phyloP scores from a whole-genome alignment of 2,888 invertebrate genomes.

The Phanerotoma sp. region DNA sequence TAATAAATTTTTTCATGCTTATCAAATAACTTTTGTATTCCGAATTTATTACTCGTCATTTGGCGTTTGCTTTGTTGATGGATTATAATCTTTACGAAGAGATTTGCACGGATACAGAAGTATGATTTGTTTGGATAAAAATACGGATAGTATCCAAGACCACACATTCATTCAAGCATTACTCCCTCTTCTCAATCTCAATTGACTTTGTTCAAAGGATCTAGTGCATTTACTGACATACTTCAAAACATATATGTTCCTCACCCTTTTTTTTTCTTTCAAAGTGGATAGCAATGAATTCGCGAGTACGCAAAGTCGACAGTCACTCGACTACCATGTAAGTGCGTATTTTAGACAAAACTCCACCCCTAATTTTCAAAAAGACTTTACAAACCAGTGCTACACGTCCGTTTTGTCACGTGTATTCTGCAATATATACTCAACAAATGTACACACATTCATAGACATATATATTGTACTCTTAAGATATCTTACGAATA shows the following conservation, averaged over 20 bases:
- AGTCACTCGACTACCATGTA: background rate
- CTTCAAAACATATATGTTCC: background rate
- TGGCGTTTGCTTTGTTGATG: too few species aligned
- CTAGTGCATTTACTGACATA: constrained; percentile 8
- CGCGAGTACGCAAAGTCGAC: constrained; percentile 3
- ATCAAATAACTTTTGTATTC: too few species aligned
- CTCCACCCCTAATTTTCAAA: constrained; percentile 10
- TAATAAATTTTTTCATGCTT: too few species aligned
- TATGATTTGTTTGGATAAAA: background rate
- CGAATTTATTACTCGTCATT: background rate
- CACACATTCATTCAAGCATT: constrained; percentile 1
- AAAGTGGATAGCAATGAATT: background rate
- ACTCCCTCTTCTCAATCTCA: constrained; percentile 21
- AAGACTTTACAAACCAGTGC: background rate
- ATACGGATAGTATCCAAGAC: background rate
- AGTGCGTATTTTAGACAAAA: constrained; percentile 11
- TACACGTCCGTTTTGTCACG: constrained; percentile 5
- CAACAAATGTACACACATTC: background rate
- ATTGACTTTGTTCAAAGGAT: constrained; percentile 22
- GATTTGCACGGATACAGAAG: constrained; percentile 6
- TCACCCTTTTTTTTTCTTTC: constrained; percentile 4
- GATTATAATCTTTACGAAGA: background rate
- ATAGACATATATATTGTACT: background rate
- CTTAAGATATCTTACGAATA: background rate
- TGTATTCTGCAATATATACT: background rate